phyloP scores from a whole-genome alignment of 2,113 vertebrate genomes.

The Perognathus longimembris region DNA sequence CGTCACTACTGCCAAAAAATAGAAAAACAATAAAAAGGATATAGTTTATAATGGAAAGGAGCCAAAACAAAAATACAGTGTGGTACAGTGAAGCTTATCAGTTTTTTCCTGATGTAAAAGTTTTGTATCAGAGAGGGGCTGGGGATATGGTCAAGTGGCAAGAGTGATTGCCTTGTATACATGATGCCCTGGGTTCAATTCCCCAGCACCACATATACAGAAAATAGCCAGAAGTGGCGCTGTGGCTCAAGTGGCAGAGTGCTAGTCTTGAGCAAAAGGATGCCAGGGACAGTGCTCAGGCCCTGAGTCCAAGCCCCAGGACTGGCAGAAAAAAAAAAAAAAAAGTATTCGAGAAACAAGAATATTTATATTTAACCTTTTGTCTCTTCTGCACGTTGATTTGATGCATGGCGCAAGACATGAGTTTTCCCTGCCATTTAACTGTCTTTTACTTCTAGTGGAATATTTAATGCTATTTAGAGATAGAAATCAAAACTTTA shows the following conservation, averaged over 20 bases:
- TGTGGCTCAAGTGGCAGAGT: too few species aligned
- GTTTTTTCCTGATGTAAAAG: neutral
- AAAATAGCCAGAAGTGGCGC: too few species aligned
- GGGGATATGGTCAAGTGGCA: too few species aligned
- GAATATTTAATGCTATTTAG: slow-evolving; percentile 45
- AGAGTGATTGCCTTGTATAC: too few species aligned
- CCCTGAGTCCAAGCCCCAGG: too few species aligned
- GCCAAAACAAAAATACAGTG: neutral
- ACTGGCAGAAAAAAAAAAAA: too few species aligned
- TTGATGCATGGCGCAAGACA: slow-evolving; percentile 7
- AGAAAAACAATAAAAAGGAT: neutral
- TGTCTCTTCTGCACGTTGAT: slow-evolving; percentile 43
- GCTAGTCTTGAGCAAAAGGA: too few species aligned
- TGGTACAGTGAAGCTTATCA: neutral
- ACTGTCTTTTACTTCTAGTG: slow-evolving; percentile 19
- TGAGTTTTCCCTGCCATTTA: slow-evolving; percentile 29
- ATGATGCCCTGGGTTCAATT: too few species aligned
- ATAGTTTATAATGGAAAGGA: slow-evolving; percentile 15
- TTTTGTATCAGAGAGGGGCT: neutral
- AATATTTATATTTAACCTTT: neutral
- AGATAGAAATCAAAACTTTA: slow-evolving; percentile 45
- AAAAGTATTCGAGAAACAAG: too few species aligned
- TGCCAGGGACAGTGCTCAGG: too few species aligned
- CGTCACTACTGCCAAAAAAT: neutral
- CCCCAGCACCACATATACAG: too few species aligned